Base-by-base conservation (phyloP, 2,797 vertebrate species). In the Coendou prehensilis region DNA sequence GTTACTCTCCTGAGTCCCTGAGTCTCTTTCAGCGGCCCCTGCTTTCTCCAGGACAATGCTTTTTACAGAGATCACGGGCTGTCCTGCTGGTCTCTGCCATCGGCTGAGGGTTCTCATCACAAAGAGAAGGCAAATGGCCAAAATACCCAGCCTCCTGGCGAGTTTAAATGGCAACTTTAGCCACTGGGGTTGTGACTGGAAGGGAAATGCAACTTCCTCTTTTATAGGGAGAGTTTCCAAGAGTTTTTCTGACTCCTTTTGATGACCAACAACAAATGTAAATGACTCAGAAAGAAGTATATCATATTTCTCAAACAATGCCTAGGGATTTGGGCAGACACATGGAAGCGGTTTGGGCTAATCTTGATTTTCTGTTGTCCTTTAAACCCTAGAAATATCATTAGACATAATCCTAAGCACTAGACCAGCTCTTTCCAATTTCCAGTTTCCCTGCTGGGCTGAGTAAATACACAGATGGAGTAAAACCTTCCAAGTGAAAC, bases 391-490 rank as follows among this genome's bases (percentile, higher is more conserved):
- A 92, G 71, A 89, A 94, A 83, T 87, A 92, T 83, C 93, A 64
- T 81, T 91, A 88, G 45, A 95, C 63, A 84, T 69, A 89, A 85
- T 82, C 61, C 80, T 93, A 73, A 97, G 45, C 63, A 41, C 57
- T 71, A 67, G 78, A 83, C 30, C 28, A 98, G 75, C 75, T 92
- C 96, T 96, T 96, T 93, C 69, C 47, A 91, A 79, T 94, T 94
- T 93, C 93, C 69, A 90, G 33, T 87, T 93, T 96, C 86, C 84
- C 90, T 81, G 47, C 93, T 90, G 93, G 57, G 89, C 75, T 92
- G 78, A 92, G 87, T 97, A 96, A 98, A 96, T 90, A 96, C 95
- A 97, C 71, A 96, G 61, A 96, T 50, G 52, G 26, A 97, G 71
- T 41, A 56, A 90, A 93, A 57, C 8, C 64, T 97, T 96, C 96